phyloP scores from a whole-genome alignment of 2,113 vertebrate genomes.

The Nematolebias whitei region DNA sequence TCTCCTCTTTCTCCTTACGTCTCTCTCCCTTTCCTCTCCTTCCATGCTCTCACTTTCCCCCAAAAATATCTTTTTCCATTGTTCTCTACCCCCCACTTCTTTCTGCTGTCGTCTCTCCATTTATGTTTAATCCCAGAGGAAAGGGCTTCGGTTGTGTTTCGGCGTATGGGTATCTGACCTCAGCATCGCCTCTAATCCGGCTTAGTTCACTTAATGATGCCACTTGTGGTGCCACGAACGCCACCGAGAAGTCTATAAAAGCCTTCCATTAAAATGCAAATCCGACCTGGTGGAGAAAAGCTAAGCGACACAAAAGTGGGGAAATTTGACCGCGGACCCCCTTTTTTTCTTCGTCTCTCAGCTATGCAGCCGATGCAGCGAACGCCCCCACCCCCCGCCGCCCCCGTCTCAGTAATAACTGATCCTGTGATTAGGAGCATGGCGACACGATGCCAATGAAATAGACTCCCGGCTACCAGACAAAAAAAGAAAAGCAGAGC shows the following conservation, averaged over 20 bases:
- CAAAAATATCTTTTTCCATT: slow-evolving; percentile 7
- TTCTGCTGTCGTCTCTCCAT: slow-evolving; percentile 22
- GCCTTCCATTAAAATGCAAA: slow-evolving; percentile 99
- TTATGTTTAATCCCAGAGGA: slow-evolving; percentile 88
- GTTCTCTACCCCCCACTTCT: slow-evolving; percentile 14
- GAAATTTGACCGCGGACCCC: slow-evolving; percentile 84
- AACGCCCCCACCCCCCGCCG: slow-evolving; percentile 67
- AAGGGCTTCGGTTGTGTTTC: slow-evolving; percentile 87
- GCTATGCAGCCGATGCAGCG: slow-evolving; percentile 65
- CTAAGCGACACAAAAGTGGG: slow-evolving; percentile 91
- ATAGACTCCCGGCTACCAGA: slow-evolving; percentile 82
- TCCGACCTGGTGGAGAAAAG: slow-evolving; percentile 90
- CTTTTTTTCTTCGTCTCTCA: slow-evolving; percentile 53
- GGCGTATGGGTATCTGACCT: slow-evolving; percentile 92
- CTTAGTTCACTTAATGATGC: slow-evolving; percentile 99
- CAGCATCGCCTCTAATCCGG: slow-evolving; percentile 98
- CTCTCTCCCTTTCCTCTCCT: slow-evolving; percentile 45
- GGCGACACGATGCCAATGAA: slow-evolving; percentile 84
- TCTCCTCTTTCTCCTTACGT: slow-evolving; percentile 73
- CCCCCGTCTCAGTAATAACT: slow-evolving; percentile 84
- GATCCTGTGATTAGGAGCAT: slow-evolving; percentile 91
- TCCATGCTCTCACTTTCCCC: background rate
- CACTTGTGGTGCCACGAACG: slow-evolving; percentile 96
- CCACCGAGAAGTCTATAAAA: slow-evolving; percentile 97
- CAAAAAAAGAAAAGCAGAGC: too few species aligned